Base-by-base conservation (phyloP, 2,797 vertebrate species). In the Cuculus canorus region DNA sequence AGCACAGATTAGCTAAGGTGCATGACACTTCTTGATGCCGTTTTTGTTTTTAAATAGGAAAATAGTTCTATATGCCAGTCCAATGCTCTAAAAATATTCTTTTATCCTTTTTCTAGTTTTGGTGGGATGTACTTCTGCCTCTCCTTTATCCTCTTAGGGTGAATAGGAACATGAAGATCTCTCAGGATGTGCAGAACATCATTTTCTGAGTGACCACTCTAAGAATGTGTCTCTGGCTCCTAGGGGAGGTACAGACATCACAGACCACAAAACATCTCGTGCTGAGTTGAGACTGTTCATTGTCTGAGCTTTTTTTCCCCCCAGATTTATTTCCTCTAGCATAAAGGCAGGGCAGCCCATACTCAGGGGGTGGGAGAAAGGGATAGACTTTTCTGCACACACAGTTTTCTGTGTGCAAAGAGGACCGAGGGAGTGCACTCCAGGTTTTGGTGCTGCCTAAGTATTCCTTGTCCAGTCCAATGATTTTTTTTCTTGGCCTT, bases 361-460 rank as follows among this genome's bases (percentile, higher is more conserved):
- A 48, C 22, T 48, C 21, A 11, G 47, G 47, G 47, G 5, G 11
- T 12, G 10, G 47, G 21, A 12, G 24, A 32, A 78, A 78, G 41
- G 48, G 53, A 66, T 30, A 39, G 33, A 45, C 30, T 79, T 25
- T 65, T 78, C 54, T 84, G 70, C 66, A 82, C 24, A n/a, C 5
- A 14, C 14, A 25, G 1, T 77, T 95, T 82, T 57, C 35, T 48
- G 14, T 4, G 57, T 66, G 68, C 85, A 70, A 57, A 86, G 66
- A 70, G 41, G 73, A n/a, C 77, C 37, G 77, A 84, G 24, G 50
- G 88, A 84, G 37, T 9, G 0, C 17, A 23, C 43, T 70, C 56
- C 30, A 41, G 82, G 47, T 47, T 92, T 91, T 91, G 77, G 72
- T 92, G 84, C 93, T 83, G 81, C 79, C 59, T 72, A 39, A 84